Conservation (phyloP, 2,113 vertebrate species). For the Nothobranchius kuhntae region DNA sequence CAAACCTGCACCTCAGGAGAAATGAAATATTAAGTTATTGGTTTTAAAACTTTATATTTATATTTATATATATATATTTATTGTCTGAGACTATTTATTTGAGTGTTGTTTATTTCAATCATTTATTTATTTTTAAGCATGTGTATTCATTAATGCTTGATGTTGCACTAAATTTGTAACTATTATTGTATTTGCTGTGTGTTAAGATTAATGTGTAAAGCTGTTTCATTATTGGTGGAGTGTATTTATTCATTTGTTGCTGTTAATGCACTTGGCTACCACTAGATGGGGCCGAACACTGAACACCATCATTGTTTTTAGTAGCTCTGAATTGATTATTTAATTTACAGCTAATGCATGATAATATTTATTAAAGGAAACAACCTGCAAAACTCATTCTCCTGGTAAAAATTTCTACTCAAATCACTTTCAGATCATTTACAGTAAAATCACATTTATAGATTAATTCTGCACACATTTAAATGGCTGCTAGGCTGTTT, state of each 20-base stretch:
- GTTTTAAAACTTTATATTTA: slow-evolving; percentile 13
- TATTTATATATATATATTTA: slow-evolving; percentile 57
- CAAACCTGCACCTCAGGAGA: slow-evolving; percentile 33
- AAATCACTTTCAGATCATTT: too few species aligned
- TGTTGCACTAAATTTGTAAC: slow-evolving; percentile 57
- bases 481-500: too few species aligned
- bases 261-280: slow-evolving; percentile 11
- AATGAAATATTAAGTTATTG: slow-evolving; percentile 17
- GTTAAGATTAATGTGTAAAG: slow-evolving; percentile 39
- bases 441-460: too few species aligned
- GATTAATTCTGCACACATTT: too few species aligned
- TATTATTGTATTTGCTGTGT: slow-evolving; percentile 42
- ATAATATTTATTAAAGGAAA: too few species aligned
- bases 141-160: slow-evolving; percentile 65
- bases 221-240: slow-evolving; percentile 17
- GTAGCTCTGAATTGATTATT: background rate
- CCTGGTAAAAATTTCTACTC: too few species aligned
- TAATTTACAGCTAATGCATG: too few species aligned
- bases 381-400: too few species aligned
- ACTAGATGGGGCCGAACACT: slow-evolving; percentile 52
- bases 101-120: slow-evolving; percentile 61
- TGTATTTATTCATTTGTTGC: slow-evolving; percentile 3
- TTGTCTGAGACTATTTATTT: slow-evolving; percentile 58
- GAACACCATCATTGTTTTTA: background rate
- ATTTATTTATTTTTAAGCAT: slow-evolving; percentile 44